phyloP scores from a whole-genome alignment of 2,113 vertebrate genomes.

The Stegostoma tigrinum region DNA sequence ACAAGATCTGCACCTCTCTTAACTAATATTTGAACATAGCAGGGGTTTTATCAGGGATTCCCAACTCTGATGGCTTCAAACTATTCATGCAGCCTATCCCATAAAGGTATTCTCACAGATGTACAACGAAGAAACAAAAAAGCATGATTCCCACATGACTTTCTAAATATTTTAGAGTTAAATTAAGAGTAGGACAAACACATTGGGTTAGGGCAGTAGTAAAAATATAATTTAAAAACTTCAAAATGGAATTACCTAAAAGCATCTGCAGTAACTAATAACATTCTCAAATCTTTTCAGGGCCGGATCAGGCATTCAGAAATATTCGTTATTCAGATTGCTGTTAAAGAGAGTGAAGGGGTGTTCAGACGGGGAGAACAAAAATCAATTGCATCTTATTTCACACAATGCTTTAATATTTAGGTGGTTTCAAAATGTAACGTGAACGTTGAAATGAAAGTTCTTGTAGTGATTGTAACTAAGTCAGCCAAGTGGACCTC shows the following conservation, averaged over 20 bases:
- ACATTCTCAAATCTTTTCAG: neutral
- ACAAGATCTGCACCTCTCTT: neutral
- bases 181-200: neutral
- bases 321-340: neutral
- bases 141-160: neutral
- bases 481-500: too few relatives aligned
- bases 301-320: neutral
- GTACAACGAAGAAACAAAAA: neutral
- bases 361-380: too few relatives aligned
- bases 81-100: neutral
- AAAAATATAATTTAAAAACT: neutral
- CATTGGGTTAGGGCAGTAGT: neutral
- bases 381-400: neutral
- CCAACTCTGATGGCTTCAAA: neutral
- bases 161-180: neutral
- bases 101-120: neutral
- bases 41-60: neutral
- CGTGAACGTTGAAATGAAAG: neutral
- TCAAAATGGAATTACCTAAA: neutral
- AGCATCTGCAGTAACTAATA: neutral
- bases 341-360: too few relatives aligned
- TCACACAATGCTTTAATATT: neutral
- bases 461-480: neutral
- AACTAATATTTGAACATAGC: neutral
- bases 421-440: neutral